Evolutionary conservation across 1,140 invertebrate genomes (phyloP), one percentile per base, ranked within the genome.

Genomic region (Thaumatotibia leucotreta): DNA sequence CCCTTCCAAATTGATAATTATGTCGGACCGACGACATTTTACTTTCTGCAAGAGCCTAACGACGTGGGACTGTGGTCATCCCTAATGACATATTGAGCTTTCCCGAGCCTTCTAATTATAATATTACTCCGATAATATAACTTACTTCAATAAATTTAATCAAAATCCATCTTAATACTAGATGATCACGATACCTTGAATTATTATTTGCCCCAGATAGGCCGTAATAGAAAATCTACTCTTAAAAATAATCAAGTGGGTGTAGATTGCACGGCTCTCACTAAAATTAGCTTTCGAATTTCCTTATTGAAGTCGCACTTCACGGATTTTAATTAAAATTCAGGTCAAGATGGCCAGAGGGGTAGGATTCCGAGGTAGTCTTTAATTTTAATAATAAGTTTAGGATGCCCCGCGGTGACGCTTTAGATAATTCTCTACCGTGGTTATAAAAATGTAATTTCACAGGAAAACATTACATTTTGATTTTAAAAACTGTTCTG

Each of bases 231-330:
- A 14, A 45, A 45, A 45, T 45, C 4, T 45, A 20, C 39, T 45
- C 39, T 45, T n/a, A 58, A 58, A 31, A 58, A 58, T 58, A 58
- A 58, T 58, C 23, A 58, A 58, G 52, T 58, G 24, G 27, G 23
- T 58, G 52, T 58, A 58, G 52, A 58, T 58, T 58, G 27, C 52
- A 31, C 52, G 52, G 52, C 52, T 14, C 52, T 58, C 20, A 58
- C n/a, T 24, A 58, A 58, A 58, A 58, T 58, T 58, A 31, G 52
- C 52, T 58, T 58, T 58, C 29, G 29, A 58, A 58, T 58, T 58
- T 58, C 52, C 52, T 58, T 58, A 58, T 62, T 62, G 61, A 35
- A 62, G 29, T 32, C 61, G 11, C 61, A 62, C 61, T 62, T 62
- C 17, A 62, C 32, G 22, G 29, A 62, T 33, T 62, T 62, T 62